Conservation (phyloP, 2,113 vertebrate species). For the Danio rerio region DNA sequence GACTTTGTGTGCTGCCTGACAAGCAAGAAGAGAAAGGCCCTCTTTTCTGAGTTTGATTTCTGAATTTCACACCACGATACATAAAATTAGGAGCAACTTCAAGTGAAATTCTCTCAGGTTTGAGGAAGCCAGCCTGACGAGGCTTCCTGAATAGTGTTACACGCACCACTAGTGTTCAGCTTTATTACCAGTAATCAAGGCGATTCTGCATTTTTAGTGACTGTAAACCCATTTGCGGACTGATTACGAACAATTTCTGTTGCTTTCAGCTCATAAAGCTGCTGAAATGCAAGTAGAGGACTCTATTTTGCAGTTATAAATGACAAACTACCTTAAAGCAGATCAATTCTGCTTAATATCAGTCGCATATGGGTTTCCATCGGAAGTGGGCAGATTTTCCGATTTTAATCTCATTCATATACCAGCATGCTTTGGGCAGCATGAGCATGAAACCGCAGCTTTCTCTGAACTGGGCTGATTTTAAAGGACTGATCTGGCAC, state of each 20-base stretch:
- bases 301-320: neutral
- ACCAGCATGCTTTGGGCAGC: conserved; percentile 36
- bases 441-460: conserved; percentile 23
- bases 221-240: neutral
- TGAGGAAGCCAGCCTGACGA: conserved; percentile 18
- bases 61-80: neutral
- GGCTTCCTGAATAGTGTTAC: conserved; percentile 14
- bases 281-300: neutral
- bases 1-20: conserved; percentile 22
- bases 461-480: conserved; percentile 37
- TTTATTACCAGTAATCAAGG: conserved; percentile 1
- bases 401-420: neutral
- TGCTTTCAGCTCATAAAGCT: conserved; percentile 17
- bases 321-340: conserved; percentile 17
- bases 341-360: neutral
- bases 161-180: conserved; percentile 10
- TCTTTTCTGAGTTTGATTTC: neutral
- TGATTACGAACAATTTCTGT: neutral
- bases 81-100: neutral
- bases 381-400: conserved; percentile 1
- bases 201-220: neutral
- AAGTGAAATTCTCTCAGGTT: conserved; percentile 24
- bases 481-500: neutral
- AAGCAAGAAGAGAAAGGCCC: conserved; percentile 2
- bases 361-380: neutral